Conservation (phyloP, 2,888 invertebrate genomes). For the Diarsia dahlii region DNA sequence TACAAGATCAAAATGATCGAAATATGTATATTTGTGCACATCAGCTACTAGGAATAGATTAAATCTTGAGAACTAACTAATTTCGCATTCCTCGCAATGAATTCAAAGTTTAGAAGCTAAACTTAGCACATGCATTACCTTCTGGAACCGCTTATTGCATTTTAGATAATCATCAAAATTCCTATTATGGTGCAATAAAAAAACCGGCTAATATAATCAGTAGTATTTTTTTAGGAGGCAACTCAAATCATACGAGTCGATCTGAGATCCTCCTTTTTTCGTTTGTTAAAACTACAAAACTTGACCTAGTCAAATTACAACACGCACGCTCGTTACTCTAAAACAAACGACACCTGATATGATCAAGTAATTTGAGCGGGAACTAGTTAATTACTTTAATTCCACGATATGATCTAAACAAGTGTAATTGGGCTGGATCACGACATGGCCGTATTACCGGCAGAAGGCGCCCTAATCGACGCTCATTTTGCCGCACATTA, state of each 20-base stretch:
- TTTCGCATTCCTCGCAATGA: background rate
- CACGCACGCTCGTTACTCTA: conserved; percentile 71
- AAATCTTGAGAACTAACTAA: background rate
- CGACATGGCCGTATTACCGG: conserved; percentile 72
- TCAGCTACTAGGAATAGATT: background rate
- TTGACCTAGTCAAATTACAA: conserved; percentile 1
- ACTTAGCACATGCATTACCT: background rate
- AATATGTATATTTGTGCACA: too few species aligned
- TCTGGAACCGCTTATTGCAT: background rate
- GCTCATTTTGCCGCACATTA: conserved; percentile 55
- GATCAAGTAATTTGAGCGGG: conserved; percentile 76
- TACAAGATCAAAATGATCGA: too few species aligned
- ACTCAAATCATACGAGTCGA: background rate
- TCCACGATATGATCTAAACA: conserved; percentile 79
- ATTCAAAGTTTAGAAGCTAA: background rate
- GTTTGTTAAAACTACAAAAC: conserved; percentile 3
- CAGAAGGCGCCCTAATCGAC: conserved; percentile 66
- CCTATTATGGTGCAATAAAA: too few species aligned
- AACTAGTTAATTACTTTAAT: conserved; percentile 81
- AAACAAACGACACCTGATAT: conserved; percentile 75
- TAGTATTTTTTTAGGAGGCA: too few species aligned
- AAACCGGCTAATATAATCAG: too few species aligned
- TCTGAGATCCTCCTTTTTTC: background rate
- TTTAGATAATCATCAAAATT: background rate
- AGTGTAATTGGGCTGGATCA: conserved; percentile 78